phyloP scores from a whole-genome alignment of 2,797 vertebrate species.

The Knipowitschia caucasica region DNA sequence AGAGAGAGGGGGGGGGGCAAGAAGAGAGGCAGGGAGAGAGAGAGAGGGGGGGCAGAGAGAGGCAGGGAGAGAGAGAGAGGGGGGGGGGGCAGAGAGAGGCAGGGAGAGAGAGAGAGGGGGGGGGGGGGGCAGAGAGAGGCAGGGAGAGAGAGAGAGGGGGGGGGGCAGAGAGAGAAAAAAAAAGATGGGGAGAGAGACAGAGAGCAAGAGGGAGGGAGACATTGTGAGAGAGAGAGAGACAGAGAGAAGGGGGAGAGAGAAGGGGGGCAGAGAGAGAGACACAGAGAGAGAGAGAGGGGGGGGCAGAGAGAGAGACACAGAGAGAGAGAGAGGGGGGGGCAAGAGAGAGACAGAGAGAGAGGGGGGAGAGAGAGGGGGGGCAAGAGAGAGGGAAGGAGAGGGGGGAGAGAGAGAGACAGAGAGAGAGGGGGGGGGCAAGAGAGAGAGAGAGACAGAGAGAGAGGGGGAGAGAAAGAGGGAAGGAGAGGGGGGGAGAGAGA shows the following conservation, averaged over 20 bases:
- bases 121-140: neutral
- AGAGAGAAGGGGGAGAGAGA: neutral
- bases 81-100: neutral
- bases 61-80: neutral
- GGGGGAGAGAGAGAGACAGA: neutral
- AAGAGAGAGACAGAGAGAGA: neutral
- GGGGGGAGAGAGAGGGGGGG: neutral
- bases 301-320: neutral
- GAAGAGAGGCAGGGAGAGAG: neutral
- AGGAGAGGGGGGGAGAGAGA: neutral
- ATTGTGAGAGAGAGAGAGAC: neutral
- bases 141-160: neutral
- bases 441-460: neutral
- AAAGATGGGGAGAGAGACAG: neutral
- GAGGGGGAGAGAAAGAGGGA: neutral
- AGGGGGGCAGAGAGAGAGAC: neutral
- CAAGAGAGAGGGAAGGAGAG: neutral
- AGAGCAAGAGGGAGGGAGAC: neutral
- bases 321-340: neutral
- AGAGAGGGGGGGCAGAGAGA: neutral
- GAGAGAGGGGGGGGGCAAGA: too few relatives aligned
- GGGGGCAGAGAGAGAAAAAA: neutral
- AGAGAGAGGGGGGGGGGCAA: neutral
- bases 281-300: neutral
- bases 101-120: neutral